These are phyloP conservation scores for Prunella strophiata DNA, from an alignment of 2,797 vertebrate genomes.

Conservation along the genomic window DNA sequence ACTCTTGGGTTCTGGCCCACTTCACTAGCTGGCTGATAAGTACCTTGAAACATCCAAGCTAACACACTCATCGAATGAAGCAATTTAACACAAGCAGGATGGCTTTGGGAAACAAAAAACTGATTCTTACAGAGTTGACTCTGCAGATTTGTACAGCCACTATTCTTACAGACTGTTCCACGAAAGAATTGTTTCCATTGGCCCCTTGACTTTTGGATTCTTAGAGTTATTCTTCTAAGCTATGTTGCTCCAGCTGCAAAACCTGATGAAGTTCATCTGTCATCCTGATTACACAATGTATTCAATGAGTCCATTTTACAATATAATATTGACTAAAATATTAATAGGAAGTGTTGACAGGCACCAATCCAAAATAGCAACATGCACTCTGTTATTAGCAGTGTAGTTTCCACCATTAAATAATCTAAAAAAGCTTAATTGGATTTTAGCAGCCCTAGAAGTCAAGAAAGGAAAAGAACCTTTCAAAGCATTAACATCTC, in stretches of 20 bases:
- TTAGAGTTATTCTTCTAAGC: neutral
- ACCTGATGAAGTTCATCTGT: neutral
- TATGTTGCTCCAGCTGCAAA: neutral
- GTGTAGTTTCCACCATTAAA: neutral
- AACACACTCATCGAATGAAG: neutral
- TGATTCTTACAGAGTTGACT: neutral
- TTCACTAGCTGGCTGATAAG: neutral
- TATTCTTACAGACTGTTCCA: neutral
- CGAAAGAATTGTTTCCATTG: neutral
- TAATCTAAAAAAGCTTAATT: conserved; percentile 26
- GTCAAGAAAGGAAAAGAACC: neutral
- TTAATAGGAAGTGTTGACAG: neutral
- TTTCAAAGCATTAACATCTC: neutral
- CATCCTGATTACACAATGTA: neutral
- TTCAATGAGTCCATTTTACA: neutral
- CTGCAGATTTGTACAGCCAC: neutral
- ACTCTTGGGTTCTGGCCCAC: neutral
- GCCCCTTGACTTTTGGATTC: neutral
- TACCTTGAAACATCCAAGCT: neutral
- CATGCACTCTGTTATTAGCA: neutral
- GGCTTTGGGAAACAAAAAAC: neutral
- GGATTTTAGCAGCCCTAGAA: neutral
- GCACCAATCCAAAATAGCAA: conserved; percentile 35
- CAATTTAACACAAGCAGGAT: neutral
- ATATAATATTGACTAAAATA: conserved; percentile 1